phyloP scores from a whole-genome alignment of 2,888 invertebrate species.

The Melanophora roralis region DNA sequence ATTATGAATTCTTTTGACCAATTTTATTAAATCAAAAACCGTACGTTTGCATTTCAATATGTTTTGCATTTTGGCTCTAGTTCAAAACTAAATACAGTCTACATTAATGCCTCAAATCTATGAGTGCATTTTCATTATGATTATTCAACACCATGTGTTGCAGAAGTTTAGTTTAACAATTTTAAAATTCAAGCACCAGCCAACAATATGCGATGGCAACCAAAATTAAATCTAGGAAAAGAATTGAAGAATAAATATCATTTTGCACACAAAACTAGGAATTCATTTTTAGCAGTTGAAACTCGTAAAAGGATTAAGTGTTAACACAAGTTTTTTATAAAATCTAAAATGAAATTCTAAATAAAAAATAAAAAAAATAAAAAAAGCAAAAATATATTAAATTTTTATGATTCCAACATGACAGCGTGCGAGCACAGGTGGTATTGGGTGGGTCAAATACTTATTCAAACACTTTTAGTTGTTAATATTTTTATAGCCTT shows the following conservation, averaged over 20 bases:
- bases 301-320: conserved; percentile 43
- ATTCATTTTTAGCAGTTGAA: conserved; percentile 28
- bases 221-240: background rate
- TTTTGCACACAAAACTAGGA: background rate
- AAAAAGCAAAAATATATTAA: background rate
- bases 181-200: background rate
- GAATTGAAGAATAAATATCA: background rate
- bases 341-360: conserved; percentile 29
- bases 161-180: background rate
- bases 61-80: conserved; percentile 26
- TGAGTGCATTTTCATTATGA: background rate
- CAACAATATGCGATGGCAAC: background rate
- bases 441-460: background rate
- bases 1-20: background rate
- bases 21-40: conserved; percentile 13
- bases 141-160: conserved; percentile 37
- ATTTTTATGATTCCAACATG: background rate
- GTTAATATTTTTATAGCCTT: conserved; percentile 22
- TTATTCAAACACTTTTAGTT: background rate
- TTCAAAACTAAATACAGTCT: conserved; percentile 27
- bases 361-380: background rate
- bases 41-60: background rate
- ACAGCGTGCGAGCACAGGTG: background rate
- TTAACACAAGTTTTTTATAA: conserved; percentile 30
- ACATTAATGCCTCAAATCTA: background rate